Base-by-base conservation (phyloP, 2,797 vertebrate species). In the Perdix hodgsoniae region DNA sequence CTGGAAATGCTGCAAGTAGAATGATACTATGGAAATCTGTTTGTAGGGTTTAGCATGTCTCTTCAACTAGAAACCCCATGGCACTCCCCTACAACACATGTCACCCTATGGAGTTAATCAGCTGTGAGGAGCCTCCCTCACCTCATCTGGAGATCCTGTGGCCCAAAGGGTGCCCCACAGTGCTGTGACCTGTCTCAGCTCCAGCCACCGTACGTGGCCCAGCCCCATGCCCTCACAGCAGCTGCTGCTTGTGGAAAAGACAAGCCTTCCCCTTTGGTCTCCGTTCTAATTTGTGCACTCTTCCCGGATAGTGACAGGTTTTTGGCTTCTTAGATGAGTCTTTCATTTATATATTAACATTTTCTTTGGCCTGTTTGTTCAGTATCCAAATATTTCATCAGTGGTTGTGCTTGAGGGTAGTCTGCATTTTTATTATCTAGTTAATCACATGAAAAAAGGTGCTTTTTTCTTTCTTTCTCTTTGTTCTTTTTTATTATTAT, bases 291-390 rank as follows among this genome's bases (percentile, higher is more conserved):
- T 37, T 83, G 19, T 49, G 54, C 63, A 75, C 11, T 59, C 39
- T 71, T 75, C 61, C n/a, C 54, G 57, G 9, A 39, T 50, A 91
- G 15, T 57, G 29, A 77, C 47, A 10, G 8, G 0, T 42, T 81
- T 81, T 78, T 65, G 21, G 16, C 70, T 81, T 4, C 35, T 89
- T 73, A 67, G 57, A 75, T 18, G 7, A 61, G 22, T 52, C 44
- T 66, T 42, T 74, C 14, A 2, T 75, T 88, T 70, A 57, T 67
- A 42, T 66, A 71, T 50, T 70, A 18, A 63, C 78, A 88, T 93
- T 91, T 89, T 94, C 72, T 91, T 91, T 83, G 67, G 65, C 63
- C 37, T 87, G 44, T 80, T 88, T 91, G 40, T 85, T 94, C 8
- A 0, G 0, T 14, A 2, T 92, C 61, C 75, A 84, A 81, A 59